Evolutionary conservation across 2,113 vertebrate species (phyloP), one percentile per base, ranked within the genome.

Genomic region (Paradisaea rubra): DNA sequence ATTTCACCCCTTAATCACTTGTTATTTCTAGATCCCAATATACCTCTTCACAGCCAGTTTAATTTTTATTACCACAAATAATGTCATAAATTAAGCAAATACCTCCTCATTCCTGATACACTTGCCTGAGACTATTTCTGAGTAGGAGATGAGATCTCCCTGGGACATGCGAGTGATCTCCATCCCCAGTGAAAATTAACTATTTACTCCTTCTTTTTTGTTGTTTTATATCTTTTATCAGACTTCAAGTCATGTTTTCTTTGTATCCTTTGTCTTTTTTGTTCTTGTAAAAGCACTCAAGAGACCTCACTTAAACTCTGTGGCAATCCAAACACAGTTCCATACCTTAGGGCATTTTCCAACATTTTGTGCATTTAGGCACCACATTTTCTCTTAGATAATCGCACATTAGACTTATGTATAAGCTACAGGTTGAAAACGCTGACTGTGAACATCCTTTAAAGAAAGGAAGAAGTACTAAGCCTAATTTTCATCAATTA

Each of bases 341-440:
- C 19, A 23, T 18, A 87, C 10, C 37, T 78, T 45, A 45, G 13
- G n/a, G 28, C 15, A 66, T 73, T 72, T 69, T 83, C 37, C 49
- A 88, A 78, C 12, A 41, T 53, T 31, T 33, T 53, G 7, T 53
- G 31, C 1, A 4, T 61, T 73, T 65, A 70, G 37, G 9, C n/a
- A 57, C 4, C 5, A 33, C 6, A 57, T 70, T 70, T 81, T 63
- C 65, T 66, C 47, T 74, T 63, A 37, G 16, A 20, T 45, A 53
- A 87, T 12, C 0, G 0, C 39, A 63, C 5, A 15, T 13, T 31
- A 68, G 30, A 45, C 6, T 56, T 63, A 33, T 0, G 0, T 44
- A 27, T 15, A 65, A 81, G 24, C 15, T 74, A 66, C 49, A 79
- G 16, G 10, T 39, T 68, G 30, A 71, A 74, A 79, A 66, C 8